Conservation (phyloP, 2,888 invertebrate genomes). For the Caenorhabditis panamensis region DNA sequence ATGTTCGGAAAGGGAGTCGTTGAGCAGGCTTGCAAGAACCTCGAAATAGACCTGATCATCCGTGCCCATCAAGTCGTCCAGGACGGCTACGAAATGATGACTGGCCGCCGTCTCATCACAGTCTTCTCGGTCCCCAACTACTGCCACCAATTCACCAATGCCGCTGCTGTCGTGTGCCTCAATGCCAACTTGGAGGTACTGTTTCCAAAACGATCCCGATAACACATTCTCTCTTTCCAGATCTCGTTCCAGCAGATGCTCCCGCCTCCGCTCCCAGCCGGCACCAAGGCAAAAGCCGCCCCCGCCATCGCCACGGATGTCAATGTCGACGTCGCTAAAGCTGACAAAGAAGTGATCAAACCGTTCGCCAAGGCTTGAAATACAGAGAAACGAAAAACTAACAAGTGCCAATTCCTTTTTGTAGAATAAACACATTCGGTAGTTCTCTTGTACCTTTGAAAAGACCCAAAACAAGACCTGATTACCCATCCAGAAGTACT, state of each 20-base stretch:
- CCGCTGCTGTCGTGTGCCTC: conserved; percentile 76
- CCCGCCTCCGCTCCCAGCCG: conserved; percentile 27
- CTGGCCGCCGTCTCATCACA: conserved; percentile 74
- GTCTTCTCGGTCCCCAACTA: conserved; percentile 78
- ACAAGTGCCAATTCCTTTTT: too few relatives aligned
- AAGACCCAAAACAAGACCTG: too few relatives aligned
- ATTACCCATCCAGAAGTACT: neutral
- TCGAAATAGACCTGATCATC: conserved; percentile 74
- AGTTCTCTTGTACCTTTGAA: too few relatives aligned
- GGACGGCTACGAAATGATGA: conserved; percentile 76
- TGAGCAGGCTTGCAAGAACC: conserved; percentile 64
- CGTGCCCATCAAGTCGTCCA: conserved; percentile 77
- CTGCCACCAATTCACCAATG: conserved; percentile 73
- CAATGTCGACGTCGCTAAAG: conserved; percentile 33
- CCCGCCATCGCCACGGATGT: conserved; percentile 52
- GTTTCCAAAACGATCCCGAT: neutral
- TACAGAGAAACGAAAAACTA: too few relatives aligned
- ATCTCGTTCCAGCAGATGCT: conserved; percentile 51
- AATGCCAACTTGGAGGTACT: conserved; percentile 70
- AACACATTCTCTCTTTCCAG: conserved; percentile 1
- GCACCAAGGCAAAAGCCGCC: conserved; percentile 38
- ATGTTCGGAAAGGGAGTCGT: conserved; percentile 76
- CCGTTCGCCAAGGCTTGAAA: conserved; percentile 22
- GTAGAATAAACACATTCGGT: too few relatives aligned
- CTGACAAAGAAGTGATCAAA: conserved; percentile 59